Conservation (phyloP, 2,888 invertebrate species). For the Mesoligia furuncula region DNA sequence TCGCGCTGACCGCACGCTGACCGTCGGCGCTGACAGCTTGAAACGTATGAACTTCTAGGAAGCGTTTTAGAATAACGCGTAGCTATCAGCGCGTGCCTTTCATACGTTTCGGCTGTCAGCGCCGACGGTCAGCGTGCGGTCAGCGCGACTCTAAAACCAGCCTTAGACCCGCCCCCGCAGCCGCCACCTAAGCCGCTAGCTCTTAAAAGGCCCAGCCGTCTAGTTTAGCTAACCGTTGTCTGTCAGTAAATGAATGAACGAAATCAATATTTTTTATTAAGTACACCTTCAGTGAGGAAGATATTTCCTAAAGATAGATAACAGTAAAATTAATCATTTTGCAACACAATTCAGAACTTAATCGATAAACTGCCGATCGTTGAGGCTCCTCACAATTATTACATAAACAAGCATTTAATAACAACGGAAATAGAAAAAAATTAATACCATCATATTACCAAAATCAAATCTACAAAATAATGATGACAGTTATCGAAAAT, state of each 20-base stretch:
- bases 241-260: not conserved
- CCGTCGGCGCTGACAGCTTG: too few species aligned
- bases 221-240: not conserved
- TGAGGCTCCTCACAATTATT: not conserved
- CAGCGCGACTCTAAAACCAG: too few species aligned
- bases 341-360: not conserved
- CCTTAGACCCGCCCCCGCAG: not conserved
- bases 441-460: conserved; percentile 16
- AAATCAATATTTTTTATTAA: not conserved
- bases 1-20: too few species aligned
- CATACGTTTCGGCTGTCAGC: too few species aligned
- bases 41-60: too few species aligned
- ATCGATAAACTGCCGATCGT: not conserved
- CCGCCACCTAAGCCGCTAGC: too few species aligned
- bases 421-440: conserved; percentile 11
- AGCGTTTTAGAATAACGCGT: too few species aligned
- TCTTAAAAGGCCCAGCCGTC: too few species aligned
- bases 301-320: not conserved
- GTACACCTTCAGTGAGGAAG: not conserved
- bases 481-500: conserved; percentile 43
- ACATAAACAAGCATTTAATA: not conserved
- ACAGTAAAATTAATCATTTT: not conserved
- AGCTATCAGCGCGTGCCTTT: too few species aligned
- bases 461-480: conserved; percentile 53
- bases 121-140: too few species aligned